These are phyloP conservation scores for Bovichtus diacanthus DNA, from an alignment of 2,797 vertebrate genomes.

Conservation along the genomic window DNA sequence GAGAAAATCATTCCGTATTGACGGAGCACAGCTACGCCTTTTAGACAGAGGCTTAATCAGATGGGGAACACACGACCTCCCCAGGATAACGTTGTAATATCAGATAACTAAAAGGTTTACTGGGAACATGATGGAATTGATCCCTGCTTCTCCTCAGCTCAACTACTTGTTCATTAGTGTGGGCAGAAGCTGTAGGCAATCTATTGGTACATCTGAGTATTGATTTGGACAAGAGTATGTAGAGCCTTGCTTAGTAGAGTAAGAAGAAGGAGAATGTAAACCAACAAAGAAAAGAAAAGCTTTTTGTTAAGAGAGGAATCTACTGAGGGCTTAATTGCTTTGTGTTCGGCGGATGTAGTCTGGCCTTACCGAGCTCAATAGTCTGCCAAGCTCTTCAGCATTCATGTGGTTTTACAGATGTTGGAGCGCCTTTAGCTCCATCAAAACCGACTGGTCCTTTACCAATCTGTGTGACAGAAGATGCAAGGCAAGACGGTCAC, in stretches of 20 bases:
- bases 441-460: conserved; percentile 6
- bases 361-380: conserved; percentile 29
- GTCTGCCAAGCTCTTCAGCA: conserved; percentile 34
- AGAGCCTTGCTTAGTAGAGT: conserved; percentile 51
- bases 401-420: conserved; percentile 36
- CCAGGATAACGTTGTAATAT: conserved; percentile 54
- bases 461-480: conserved; percentile 12
- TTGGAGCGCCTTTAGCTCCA: neutral
- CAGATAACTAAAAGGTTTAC: conserved; percentile 59
- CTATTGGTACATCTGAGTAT: conserved; percentile 73
- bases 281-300: conserved; percentile 57
- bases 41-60: conserved; percentile 44
- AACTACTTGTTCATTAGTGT: conserved; percentile 75
- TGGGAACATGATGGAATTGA: conserved; percentile 73
- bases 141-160: conserved; percentile 52
- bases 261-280: conserved; percentile 65
- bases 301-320: conserved; percentile 55
- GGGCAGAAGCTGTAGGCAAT: conserved; percentile 58
- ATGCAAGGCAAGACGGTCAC: conserved; percentile 11
- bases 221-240: conserved; percentile 64
- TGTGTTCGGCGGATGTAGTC: conserved; percentile 54
- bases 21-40: conserved; percentile 36
- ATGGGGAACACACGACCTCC: conserved; percentile 47
- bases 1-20: conserved; percentile 59
- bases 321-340: conserved; percentile 62